Conservation (phyloP, 2,113 vertebrate species). For the Pyrgilauda ruficollis region DNA sequence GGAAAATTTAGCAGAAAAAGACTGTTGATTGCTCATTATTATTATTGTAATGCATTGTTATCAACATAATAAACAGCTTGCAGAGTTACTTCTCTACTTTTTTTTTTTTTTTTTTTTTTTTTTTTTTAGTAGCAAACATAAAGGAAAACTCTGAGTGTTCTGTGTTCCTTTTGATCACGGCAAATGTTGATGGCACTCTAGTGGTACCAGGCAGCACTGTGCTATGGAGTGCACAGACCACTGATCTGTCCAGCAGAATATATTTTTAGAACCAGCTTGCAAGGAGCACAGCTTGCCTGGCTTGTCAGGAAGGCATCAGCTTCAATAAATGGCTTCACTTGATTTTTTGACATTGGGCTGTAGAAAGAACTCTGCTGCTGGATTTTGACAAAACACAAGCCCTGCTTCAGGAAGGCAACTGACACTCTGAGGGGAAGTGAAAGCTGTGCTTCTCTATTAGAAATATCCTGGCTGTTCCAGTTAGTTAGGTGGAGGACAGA, state of each 20-base stretch:
- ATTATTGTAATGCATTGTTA: background rate
- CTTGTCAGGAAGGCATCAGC: slow-evolving; percentile 79
- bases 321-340: slow-evolving; percentile 76
- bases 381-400: slow-evolving; percentile 71
- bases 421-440: slow-evolving; percentile 68
- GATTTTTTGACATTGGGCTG: slow-evolving; percentile 74
- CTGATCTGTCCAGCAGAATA: slow-evolving; percentile 76
- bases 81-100: background rate
- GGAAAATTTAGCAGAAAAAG: background rate
- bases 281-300: slow-evolving; percentile 59
- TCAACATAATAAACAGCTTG: background rate
- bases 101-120: background rate
- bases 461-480: background rate
- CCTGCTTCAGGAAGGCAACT: slow-evolving; percentile 69
- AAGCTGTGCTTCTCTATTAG: background rate
- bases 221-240: slow-evolving; percentile 35
- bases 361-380: slow-evolving; percentile 52
- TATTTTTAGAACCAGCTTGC: slow-evolving; percentile 67
- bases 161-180: background rate
- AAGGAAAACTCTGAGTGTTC: background rate
- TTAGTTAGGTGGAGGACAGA: slow-evolving; percentile 68
- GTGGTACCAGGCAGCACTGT: background rate
- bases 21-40: background rate
- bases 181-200: background rate
- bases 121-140: background rate